These are phyloP conservation scores for Pseudochaenichthys georgianus DNA, from an alignment of 2,797 vertebrate species.

Conservation along the genomic window DNA sequence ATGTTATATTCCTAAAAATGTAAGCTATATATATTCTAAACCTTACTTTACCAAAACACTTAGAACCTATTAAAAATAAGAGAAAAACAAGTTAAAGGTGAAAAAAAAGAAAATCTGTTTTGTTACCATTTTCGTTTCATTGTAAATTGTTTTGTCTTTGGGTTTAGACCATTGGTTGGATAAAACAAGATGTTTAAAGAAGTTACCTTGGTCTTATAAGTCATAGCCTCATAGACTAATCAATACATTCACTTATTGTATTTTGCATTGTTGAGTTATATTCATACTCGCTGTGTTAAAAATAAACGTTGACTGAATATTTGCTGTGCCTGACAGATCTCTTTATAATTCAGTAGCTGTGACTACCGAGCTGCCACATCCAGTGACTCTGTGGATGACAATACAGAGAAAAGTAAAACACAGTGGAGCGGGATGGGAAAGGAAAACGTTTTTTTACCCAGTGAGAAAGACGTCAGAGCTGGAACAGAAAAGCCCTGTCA, in stretches of 20 bases:
- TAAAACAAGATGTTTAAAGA: slow-evolving; percentile 1
- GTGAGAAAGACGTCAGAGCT: slow-evolving; percentile 30
- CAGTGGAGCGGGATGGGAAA: slow-evolving; percentile 30
- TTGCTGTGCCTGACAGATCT: slow-evolving; percentile 36
- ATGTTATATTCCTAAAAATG: not conserved
- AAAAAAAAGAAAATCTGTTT: not conserved
- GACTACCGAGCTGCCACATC: slow-evolving; percentile 58
- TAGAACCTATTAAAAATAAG: not conserved
- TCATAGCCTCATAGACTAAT: not conserved
- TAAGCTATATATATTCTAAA: not conserved
- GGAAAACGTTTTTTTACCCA: slow-evolving; percentile 40
- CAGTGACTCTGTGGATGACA: slow-evolving; percentile 52
- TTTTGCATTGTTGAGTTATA: not conserved
- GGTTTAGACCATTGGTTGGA: not conserved
- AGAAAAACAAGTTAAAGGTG: not conserved
- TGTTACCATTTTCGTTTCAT: not conserved
- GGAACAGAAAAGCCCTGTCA: slow-evolving; percentile 40
- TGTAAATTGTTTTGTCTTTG: not conserved
- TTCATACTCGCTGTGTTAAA: slow-evolving; percentile 5
- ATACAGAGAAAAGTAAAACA: slow-evolving; percentile 61
- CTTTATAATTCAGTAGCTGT: slow-evolving; percentile 65
- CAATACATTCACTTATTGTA: not conserved
- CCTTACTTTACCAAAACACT: too few species aligned
- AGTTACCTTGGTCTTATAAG: not conserved
- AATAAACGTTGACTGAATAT: slow-evolving; percentile 23